Evolutionary conservation across 2,888 invertebrate species (phyloP).

Genomic region (Drosophila eohydei): DNA sequence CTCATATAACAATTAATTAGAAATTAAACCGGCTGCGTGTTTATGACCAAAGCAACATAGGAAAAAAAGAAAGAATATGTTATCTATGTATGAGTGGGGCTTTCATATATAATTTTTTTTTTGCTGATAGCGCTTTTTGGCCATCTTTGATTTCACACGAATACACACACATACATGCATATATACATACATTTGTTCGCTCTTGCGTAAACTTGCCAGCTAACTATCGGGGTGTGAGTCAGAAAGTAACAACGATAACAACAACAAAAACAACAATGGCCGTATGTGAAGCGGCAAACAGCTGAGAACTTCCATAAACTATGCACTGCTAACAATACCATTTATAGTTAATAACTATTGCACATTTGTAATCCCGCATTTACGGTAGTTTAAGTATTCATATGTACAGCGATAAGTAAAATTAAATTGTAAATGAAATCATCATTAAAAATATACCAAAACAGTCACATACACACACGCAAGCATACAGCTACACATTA

Average conservation of each 20-base stretch:
- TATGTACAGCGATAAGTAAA: constrained; percentile 16
- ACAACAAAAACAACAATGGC: constrained; percentile 28
- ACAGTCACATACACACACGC: constrained; percentile 12
- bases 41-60: constrained; percentile 38
- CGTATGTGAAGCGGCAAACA: constrained; percentile 49
- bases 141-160: constrained; percentile 50
- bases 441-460: constrained; percentile 69
- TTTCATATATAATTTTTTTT: constrained; percentile 9
- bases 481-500: constrained; percentile 26
- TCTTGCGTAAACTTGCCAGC: constrained; percentile 69
- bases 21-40: constrained; percentile 44
- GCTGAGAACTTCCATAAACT: constrained; percentile 57
- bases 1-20: constrained; percentile 60
- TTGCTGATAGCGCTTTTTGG: constrained; percentile 64
- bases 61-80: constrained; percentile 23
- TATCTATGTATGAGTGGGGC: constrained; percentile 37
- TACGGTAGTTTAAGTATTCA: constrained; percentile 2
- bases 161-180: constrained; percentile 26
- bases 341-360: constrained; percentile 1
- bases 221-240: constrained; percentile 56
- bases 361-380: constrained; percentile 36
- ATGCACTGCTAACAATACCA: constrained; percentile 15
- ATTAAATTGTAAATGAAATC: constrained; percentile 63
- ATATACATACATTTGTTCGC: constrained; percentile 34
- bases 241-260: constrained; percentile 33